Evolutionary conservation across 1,140 invertebrate genomes (phyloP), one percentile per base, ranked within the genome.

Genomic region (Drosophila melanica): DNA sequence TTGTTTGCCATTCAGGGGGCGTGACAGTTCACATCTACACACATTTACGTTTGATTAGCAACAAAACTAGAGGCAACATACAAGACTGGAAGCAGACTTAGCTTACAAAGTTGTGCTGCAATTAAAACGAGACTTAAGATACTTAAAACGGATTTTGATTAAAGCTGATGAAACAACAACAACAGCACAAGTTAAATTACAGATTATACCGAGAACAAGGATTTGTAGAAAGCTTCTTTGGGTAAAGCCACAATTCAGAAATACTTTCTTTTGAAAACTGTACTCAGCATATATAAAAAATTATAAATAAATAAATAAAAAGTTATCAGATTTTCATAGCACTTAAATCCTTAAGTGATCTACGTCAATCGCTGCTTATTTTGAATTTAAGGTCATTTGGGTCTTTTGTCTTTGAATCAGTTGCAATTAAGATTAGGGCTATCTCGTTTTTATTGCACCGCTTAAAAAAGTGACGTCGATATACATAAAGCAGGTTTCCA

Each of bases 1-100:
- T 70, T 63, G 50, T 70, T 64, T 63, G 35, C 45, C 23, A 20
- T 47, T 16, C 14, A 33, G 48, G 35, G 57, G 55, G 55, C 55
- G 53, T 53, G 37, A 18, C 66, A 47, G 41, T 16, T 33, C 27
- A 60, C 37, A 60, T 23, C 33, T 16, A 42, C 33, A 50, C 30
- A 53, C n/a, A 58, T 59, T 50, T 63, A 33, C 44, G 50, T 71
- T 55, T 71, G 59, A 71, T 71, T 71, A 71, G 35, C 68, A 48
- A 50, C 55, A 54, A 63, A 42, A 65, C 48, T 65, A 30, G 39
- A 48, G 11, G 48, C 42, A 10, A 23, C 2, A 48, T 18, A 53
- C 23, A 66, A 20, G 45, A n/a, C 48, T 18, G 37, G 33, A 10
- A 35, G 33, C 39, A 45, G 62, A 27, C 48, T 50, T 55, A 23